Base-by-base conservation (phyloP, 2,797 vertebrate genomes). In the Ispidina picta region DNA sequence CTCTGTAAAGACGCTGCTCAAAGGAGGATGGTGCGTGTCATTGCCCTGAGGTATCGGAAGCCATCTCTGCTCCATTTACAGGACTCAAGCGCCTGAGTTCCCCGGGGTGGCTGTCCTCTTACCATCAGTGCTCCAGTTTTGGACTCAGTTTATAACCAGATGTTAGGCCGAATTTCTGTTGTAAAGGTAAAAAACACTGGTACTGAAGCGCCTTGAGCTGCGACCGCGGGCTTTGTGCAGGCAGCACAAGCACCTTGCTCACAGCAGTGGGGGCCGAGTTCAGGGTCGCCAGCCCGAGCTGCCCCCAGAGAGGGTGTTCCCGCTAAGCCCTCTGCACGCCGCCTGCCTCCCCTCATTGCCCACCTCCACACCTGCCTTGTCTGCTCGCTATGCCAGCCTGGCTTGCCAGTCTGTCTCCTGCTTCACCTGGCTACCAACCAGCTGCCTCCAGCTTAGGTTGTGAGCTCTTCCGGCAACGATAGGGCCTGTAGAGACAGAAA, bases 21-120 rank as follows among this genome's bases (percentile, higher is more conserved):
- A 88, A 92, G 91, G 83, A 84, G 66, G 75, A 91, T 55, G 83
- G 81, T 94, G 86, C 44, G 12, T 95, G 90, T 90, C 92, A 92
- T 41, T 95, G 90, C 89, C 90, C 93, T 4, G 0, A 96, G 95
- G 89, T 95, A 95, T 90, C 84, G 94, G 95, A 96, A 96, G 95
- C 94, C 95, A 89, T 96, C 95, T 96, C 94, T 96, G 94, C 95
- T 96, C 94, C 95, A 95, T 96, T 96, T 96, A 70, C 95, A 96
- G 95, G 95, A 95, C 93, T 93, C 94, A 89, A 95, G 94, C 90
- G 89, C 92, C 95, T 96, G 95, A 96, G 93, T 83, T 96, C 76
- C 86, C 93, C 79, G 92, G 87, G 93, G 92, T 92, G 95, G 90
- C 95, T 95, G 92, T 95, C 92, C 63, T 78, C 93, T 96, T 95